A percentile compares a stretch with the other conserved stretches of the same genome.
phyloP scores from a whole-genome alignment of 2,888 invertebrate genomes.

The Antheraea assamensis region DNA sequence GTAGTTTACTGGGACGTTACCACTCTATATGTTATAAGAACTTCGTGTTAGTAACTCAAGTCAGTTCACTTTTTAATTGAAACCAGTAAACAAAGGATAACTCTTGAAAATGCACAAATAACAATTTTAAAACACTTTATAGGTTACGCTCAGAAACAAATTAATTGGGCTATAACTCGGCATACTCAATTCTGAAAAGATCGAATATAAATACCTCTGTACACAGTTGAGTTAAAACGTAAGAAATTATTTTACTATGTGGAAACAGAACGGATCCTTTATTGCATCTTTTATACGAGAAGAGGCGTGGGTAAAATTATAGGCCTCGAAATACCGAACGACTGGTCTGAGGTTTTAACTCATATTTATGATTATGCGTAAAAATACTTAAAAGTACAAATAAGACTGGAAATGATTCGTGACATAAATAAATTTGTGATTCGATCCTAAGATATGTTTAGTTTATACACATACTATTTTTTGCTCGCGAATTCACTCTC shows the following conservation, averaged over 20 bases:
- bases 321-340: background rate
- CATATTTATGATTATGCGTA: background rate
- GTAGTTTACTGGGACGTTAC: no score
- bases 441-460: background rate
- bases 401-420: background rate
- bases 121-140: no score
- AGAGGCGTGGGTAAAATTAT: background rate
- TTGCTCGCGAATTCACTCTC: no score
- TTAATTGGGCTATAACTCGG: no score
- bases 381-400: background rate
- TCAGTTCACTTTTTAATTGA: no score
- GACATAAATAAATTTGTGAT: background rate
- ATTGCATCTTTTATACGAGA: background rate
- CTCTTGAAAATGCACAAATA: no score
- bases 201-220: background rate
- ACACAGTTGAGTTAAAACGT: background rate
- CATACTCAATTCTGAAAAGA: no score
- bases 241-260: background rate
- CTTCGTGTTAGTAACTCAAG: no score
- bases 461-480: background rate
- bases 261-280: background rate
- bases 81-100: no score
- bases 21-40: no score
- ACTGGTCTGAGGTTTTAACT: background rate
- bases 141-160: no score